These are phyloP conservation scores for Calameuta filiformis DNA, from an alignment of 2,888 invertebrate genomes.

Conservation along the genomic window DNA sequence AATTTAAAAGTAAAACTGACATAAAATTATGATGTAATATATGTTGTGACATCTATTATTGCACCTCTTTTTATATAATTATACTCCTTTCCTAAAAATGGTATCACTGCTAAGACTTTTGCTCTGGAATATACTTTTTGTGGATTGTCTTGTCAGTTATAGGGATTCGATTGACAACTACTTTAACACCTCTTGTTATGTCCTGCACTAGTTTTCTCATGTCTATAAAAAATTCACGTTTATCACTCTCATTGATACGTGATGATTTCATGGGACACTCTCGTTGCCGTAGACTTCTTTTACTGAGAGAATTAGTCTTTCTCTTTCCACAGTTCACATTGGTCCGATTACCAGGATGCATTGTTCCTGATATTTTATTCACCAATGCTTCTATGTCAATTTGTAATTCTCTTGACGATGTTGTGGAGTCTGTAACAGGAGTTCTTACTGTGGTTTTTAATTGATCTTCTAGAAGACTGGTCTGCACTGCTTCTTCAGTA, in stretches of 20 bases:
- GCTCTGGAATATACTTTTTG: not conserved
- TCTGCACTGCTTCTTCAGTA: not conserved
- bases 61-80: not conserved
- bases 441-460: not conserved
- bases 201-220: slow-evolving; percentile 59
- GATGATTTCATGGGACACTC: not conserved
- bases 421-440: not conserved
- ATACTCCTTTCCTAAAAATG: not conserved
- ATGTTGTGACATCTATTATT: not conserved
- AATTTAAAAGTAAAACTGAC: not conserved
- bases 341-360: not conserved
- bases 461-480: not conserved
- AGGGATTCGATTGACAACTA: slow-evolving; percentile 54
- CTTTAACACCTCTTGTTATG: slow-evolving; percentile 55
- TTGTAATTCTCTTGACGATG: not conserved
- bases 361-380: not conserved
- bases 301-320: not conserved
- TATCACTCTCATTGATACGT: not conserved
- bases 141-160: not conserved
- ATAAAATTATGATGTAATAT: not conserved
- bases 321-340: not conserved
- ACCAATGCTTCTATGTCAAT: not conserved
- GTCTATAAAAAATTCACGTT: slow-evolving; percentile 41
- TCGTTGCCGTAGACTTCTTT: not conserved
- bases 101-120: not conserved